A percentile compares a stretch with the other conserved stretches of the same genome.
Evolutionary conservation across 2,888 invertebrate species (phyloP).

Genomic region (Lathronympha strigana): DNA sequence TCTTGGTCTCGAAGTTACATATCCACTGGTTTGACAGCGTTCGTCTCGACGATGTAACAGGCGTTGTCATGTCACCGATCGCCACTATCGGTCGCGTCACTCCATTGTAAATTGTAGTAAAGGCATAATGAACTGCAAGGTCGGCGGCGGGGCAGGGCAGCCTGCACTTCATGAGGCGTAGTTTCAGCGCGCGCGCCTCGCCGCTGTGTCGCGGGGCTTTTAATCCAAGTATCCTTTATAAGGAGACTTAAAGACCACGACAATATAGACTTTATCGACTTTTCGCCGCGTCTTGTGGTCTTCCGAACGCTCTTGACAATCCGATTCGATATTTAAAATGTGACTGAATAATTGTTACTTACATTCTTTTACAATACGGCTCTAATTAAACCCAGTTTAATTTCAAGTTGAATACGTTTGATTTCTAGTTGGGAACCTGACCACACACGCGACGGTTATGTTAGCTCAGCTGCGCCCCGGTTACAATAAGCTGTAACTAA

Average conservation of each 20-base stretch:
- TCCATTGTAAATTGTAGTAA: slow-evolving; percentile 80
- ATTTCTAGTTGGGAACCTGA: slow-evolving; percentile 17
- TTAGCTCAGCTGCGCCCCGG: slow-evolving; percentile 59
- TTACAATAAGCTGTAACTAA: slow-evolving; percentile 51
- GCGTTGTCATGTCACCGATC: slow-evolving; percentile 57
- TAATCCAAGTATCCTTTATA: not conserved
- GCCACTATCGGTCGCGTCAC: slow-evolving; percentile 77
- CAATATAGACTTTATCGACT: no score
- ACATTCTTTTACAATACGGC: not conserved
- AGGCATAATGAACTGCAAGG: slow-evolving; percentile 82
- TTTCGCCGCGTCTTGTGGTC: not conserved
- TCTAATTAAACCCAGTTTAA: slow-evolving; percentile 19
- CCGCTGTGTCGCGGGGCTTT: slow-evolving; percentile 10
- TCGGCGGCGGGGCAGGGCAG: slow-evolving; percentile 69
- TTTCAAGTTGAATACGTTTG: slow-evolving; percentile 23
- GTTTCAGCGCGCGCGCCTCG: slow-evolving; percentile 29
- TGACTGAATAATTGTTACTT: not conserved
- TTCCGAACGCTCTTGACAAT: no score
- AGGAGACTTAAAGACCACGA: not conserved
- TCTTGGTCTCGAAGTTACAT: not conserved
- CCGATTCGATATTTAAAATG: no score
- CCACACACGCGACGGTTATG: slow-evolving; percentile 39
- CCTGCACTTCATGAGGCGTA: slow-evolving; percentile 55
- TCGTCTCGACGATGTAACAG: slow-evolving; percentile 1
- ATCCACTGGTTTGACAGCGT: not conserved